Percentiles rank a stretch among this genome's conserved stretches.
These are phyloP conservation scores for Artibeus lituratus DNA, from an alignment of 2,797 vertebrate species.

Conservation along the genomic window DNA sequence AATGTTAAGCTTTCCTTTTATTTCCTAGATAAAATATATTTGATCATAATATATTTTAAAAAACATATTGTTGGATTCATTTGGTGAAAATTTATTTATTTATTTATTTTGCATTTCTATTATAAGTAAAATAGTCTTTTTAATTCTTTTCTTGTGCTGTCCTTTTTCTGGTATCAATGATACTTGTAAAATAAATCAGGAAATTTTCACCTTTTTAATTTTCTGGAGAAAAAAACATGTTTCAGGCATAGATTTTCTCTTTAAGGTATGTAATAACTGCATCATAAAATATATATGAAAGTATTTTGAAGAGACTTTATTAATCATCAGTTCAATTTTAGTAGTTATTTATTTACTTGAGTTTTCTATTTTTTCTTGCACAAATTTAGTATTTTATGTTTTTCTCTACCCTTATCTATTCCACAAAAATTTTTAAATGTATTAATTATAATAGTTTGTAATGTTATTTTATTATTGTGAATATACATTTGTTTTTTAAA, in stretches of 20 bases:
- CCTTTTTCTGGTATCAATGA: background rate
- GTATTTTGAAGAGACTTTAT: background rate
- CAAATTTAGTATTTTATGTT: background rate
- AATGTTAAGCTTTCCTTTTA: background rate
- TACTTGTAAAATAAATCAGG: background rate
- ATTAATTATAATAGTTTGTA: background rate
- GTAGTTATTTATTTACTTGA: background rate
- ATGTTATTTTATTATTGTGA: background rate
- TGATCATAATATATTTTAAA: background rate
- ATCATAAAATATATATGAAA: background rate
- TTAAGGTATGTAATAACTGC: background rate
- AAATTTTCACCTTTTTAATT: background rate
- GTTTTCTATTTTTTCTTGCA: background rate
- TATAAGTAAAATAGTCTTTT: background rate
- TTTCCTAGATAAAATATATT: background rate
- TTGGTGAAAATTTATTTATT: background rate
- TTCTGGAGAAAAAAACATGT: background rate
- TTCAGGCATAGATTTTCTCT: background rate
- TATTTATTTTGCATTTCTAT: background rate
- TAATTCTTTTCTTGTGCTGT: background rate
- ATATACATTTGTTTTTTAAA: background rate
- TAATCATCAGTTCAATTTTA: background rate
- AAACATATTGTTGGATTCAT: background rate
- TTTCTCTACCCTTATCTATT: background rate
- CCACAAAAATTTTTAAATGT: background rate